Evolutionary conservation across 2,797 vertebrate species (phyloP).

Genomic region (Phrynocephalus vlangalii): DNA sequence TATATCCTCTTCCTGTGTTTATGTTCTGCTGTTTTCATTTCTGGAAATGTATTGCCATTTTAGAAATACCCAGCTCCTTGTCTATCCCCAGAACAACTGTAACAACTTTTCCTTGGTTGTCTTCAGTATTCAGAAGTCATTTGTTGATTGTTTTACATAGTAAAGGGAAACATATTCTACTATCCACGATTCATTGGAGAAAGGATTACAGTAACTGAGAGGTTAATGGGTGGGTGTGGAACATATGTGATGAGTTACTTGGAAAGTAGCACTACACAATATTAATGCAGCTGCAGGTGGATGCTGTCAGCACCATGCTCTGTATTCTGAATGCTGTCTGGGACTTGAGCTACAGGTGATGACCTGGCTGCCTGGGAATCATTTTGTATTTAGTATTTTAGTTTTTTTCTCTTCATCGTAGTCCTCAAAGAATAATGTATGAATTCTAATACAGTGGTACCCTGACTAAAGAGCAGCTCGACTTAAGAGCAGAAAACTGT

Average conservation of each 20-base stretch:
- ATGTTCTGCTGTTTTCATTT: constrained; percentile 30
- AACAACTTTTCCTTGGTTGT: constrained; percentile 31
- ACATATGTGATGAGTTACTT: constrained; percentile 9
- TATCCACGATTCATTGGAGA: constrained; percentile 35
- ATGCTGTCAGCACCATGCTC: background rate
- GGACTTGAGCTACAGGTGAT: background rate
- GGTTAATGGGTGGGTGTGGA: constrained; percentile 24
- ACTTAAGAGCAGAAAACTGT: too few species aligned
- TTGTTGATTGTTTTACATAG: background rate
- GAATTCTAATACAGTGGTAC: constrained; percentile 26
- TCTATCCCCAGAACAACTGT: background rate
- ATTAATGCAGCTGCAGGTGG: background rate
- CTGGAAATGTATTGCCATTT: constrained; percentile 13
- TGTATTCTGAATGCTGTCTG: background rate
- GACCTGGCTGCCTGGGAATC: background rate
- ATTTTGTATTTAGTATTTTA: background rate
- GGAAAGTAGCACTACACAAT: background rate
- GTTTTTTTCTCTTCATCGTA: background rate
- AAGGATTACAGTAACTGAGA: constrained; percentile 21
- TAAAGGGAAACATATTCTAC: constrained; percentile 22
- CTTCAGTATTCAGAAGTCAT: constrained; percentile 6
- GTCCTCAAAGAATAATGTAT: background rate
- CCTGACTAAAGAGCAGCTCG: too few species aligned
- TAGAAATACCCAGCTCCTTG: constrained; percentile 24
- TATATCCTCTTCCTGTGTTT: constrained; percentile 14